These are phyloP conservation scores for Chloroclystis v-ata DNA, from an alignment of 2,888 invertebrate genomes.

Conservation along the genomic window DNA sequence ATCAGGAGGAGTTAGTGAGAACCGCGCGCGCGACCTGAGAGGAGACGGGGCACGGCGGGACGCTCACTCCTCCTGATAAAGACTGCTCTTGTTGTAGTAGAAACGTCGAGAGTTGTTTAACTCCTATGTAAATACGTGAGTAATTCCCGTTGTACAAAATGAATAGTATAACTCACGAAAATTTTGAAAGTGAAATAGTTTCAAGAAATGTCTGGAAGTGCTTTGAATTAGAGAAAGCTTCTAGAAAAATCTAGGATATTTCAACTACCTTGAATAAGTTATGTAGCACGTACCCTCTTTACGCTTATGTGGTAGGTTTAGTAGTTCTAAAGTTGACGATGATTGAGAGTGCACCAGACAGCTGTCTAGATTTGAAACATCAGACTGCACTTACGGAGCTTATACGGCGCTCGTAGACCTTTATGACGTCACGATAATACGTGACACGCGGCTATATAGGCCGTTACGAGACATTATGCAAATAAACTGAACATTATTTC, in stretches of 20 bases:
- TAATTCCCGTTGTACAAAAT: no score
- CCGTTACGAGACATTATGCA: constrained; percentile 48
- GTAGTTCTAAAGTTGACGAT: not conserved
- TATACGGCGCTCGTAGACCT: constrained; percentile 22
- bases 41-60: no score
- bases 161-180: no score
- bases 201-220: not conserved
- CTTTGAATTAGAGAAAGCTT: not conserved
- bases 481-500: constrained; percentile 49
- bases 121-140: no score
- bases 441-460: constrained; percentile 41
- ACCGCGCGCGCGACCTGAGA: no score
- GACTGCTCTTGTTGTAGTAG: no score
- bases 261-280: not conserved
- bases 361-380: constrained; percentile 8
- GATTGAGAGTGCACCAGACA: not conserved
- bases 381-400: constrained; percentile 9
- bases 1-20: no score
- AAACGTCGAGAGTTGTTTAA: no score
- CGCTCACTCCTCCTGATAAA: no score
- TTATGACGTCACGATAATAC: constrained; percentile 40
- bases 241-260: not conserved
- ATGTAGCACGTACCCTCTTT: not conserved
- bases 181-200: no score
- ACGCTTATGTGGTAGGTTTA: constrained; percentile 3